Evolutionary conservation across 2,113 vertebrate genomes (phyloP).

Genomic region (Microtus montanus): DNA sequence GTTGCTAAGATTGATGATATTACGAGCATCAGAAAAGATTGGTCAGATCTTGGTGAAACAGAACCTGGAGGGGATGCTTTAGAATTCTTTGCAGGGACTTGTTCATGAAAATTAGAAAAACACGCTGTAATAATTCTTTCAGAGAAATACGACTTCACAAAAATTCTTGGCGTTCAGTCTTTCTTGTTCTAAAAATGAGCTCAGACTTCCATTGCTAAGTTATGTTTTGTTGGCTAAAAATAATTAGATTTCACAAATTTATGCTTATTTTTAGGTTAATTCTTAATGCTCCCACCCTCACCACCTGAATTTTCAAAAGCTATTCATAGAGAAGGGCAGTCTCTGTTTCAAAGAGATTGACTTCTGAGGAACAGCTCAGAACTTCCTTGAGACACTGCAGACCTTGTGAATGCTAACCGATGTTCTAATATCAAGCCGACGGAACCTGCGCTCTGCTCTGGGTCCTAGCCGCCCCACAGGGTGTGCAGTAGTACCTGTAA

Average conservation of each 20-base stretch:
- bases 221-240: conserved; percentile 40
- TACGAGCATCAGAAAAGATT: neutral
- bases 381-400: neutral
- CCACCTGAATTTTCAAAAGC: neutral
- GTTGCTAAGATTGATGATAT: neutral
- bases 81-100: neutral
- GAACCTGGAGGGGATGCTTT: neutral
- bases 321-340: neutral
- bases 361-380: neutral
- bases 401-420: neutral
- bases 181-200: conserved; percentile 30
- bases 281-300: neutral
- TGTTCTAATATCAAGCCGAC: neutral
- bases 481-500: neutral
- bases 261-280: conserved; percentile 45
- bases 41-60: neutral
- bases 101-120: conserved; percentile 12
- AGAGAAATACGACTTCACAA: neutral
- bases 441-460: neutral
- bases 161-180: neutral
- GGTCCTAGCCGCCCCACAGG: neutral
- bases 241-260: conserved; percentile 7
- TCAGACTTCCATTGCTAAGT: neutral
- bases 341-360: conserved; percentile 13
- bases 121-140: neutral